Evolutionary conservation across 2,797 vertebrate species (phyloP), one percentile per base, ranked within the genome.

Genomic region (Austrolebias charrua): DNA sequence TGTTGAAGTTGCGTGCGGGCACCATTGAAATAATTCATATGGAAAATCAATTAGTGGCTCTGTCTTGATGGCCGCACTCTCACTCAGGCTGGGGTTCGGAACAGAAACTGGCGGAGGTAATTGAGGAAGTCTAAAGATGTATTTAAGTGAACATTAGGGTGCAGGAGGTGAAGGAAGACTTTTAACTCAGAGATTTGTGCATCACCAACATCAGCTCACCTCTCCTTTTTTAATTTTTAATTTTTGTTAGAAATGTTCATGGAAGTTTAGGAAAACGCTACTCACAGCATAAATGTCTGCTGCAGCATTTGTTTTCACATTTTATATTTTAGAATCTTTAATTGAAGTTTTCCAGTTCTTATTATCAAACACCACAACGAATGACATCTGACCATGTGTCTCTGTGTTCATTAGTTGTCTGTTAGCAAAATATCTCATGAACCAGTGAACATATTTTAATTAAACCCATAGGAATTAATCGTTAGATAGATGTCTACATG

Each of bases 31-130:
- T 19, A 53, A 53, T 38, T 53, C 29, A 33, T 35, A 14, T 53
- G 31, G 35, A 24, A 55, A 33, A 18, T 55, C 53, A 55, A 38
- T 42, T 55, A 40, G 53, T 38, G 12, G 35, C 18, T 55, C 53
- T 8, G 18, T 20, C 16, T 15, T 42, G 13, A 38, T 24, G 53
- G 53, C 42, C 35, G 42, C 33, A 54, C 46, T 11, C 12, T 19
- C 38, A 20, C 11, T 55, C 11, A 24, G 13, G 18, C 15, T 55
- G 53, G 35, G 35, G 19, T 42, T 38, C 5, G 18, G 2, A n/a
- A 24, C 1, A 42, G 2, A n/a, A 15, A 18, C 2, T 35, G 9
- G 14, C 9, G 11, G 11, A 18, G 31, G 5, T 53, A 18, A 53
- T 35, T 33, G 29, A 31, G 31, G 50, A 52, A 12, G 50, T 52